These are phyloP conservation scores for Holothuria glaberrima DNA, from an alignment of 35 echinoderm and acorn worm genomes.

Conservation along the genomic window DNA sequence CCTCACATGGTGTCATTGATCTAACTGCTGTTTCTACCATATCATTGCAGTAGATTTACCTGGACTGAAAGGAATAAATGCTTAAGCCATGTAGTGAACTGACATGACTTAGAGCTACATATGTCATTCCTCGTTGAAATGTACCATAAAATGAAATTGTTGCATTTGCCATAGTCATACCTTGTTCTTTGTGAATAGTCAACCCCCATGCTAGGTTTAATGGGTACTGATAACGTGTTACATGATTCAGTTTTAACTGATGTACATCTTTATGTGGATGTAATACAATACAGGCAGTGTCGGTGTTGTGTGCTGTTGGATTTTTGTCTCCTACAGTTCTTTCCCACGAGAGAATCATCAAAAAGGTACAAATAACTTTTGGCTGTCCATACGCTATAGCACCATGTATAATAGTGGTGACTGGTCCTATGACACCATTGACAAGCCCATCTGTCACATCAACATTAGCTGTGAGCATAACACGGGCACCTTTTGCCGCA, in stretches of 20 bases:
- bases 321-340: background rate
- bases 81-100: background rate
- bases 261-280: background rate
- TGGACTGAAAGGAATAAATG: background rate
- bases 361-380: no score
- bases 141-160: background rate
- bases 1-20: background rate
- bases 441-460: background rate
- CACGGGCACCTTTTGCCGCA: background rate
- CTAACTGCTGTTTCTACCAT: background rate
- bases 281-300: background rate
- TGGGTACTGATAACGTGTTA: background rate
- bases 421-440: background rate
- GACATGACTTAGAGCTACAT: background rate
- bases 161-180: background rate
- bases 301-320: no score
- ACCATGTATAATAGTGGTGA: no score
- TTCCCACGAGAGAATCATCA: background rate
- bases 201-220: slow-evolving; percentile 22
- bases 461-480: background rate
- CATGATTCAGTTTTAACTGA: background rate
- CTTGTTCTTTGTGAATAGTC: slow-evolving; percentile 19
- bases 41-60: background rate
- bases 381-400: no score
- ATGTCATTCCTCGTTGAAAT: background rate